Evolutionary conservation across 1,140 invertebrate genomes (phyloP), one percentile per base, ranked within the genome.

Genomic region (Orius laevigatus): DNA sequence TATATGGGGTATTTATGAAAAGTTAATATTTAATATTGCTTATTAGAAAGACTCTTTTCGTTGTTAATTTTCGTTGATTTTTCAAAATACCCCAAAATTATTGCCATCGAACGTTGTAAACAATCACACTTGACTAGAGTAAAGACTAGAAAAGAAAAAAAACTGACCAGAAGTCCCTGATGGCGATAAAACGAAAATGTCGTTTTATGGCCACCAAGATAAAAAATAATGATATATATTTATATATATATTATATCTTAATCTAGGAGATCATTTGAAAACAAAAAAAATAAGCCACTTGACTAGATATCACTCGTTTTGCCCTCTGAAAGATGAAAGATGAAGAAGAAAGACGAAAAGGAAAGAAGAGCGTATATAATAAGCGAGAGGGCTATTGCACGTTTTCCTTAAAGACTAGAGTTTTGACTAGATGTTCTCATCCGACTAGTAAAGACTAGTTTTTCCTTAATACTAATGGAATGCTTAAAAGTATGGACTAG

Each of bases 1-100:
- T 46, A 43, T 39, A 40, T 25, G 25, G 25, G 25, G 25, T 25
- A 25, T 25, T 25, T 25, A 25, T 25, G 25, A 25, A 25, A 25
- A 25, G 8, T 25, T 25, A 4, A 25, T 25, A 25, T 4, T 4
- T 25, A 25, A 25, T 25, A 25, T 25, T 25, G 25, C 25, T 25
- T 25, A 4, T 25, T 4, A 25, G 25, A 25, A 25, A 25, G 25
- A 25, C 25, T 25, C 25, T 25, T 32, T 40, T 38, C 46, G 34
- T 19, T 25, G 46, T 38, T 19, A 48, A 4, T 39, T 39, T 39
- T 16, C 10, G 10, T 39, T 31, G 43, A 31, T 31, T 31, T 45
- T 33, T 20, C 4, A n/a, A 14, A 10, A 46, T 16, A 46, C 45
- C 16, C n/a, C 35, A 2, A 18, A 18, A 2, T 18, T 25, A 25